Base-by-base conservation (phyloP, 2,113 vertebrate species). In the Manacus vitellinus region DNA sequence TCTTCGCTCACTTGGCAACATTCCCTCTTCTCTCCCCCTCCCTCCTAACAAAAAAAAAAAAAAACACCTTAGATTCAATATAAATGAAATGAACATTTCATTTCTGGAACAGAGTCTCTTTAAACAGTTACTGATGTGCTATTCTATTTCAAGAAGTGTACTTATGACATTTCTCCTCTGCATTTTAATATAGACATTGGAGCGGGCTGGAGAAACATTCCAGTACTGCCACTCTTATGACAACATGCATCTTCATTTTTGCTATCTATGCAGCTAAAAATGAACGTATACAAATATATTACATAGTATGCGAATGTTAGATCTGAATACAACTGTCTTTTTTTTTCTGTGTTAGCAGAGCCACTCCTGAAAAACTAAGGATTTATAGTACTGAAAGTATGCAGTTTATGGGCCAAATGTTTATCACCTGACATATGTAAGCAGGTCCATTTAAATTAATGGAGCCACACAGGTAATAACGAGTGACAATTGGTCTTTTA, bases 31-130 rank as follows among this genome's bases (percentile, higher is more conserved):
- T 58, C 74, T 66, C 62, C 39, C 61, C 12, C 79, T 66, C 63
- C 35, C 37, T 52, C 27, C 56, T 44, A 27, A 52, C 4, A 59
- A 55, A 78, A 74, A 55, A 78, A 74, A 56, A 76, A 51, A 14
- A 6, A 23, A 8, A 1, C 51, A 87, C 55, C 81, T 66, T 81
- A 91, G 78, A 84, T 96, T 98, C 72, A 75, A 55, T 87, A 93
- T 89, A 95, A 97, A 97, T 94, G 95, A 97, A 97, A 95, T 54
- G 95, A 97, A 88, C 83, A 95, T 94, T 92, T 97, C 85, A 94
- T 96, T 95, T 95, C 80, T 84, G 81, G 74, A 96, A 95, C 46
- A 83, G 94, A 91, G 58, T 58, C 70, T 86, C 84, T 92, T 95
- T 89, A 93, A 97, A 76, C n/a, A 75, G 66, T 83, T 87, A 66